Base-by-base conservation (phyloP, 2,113 vertebrate genomes). In the Paradoxurus hermaphroditus region DNA sequence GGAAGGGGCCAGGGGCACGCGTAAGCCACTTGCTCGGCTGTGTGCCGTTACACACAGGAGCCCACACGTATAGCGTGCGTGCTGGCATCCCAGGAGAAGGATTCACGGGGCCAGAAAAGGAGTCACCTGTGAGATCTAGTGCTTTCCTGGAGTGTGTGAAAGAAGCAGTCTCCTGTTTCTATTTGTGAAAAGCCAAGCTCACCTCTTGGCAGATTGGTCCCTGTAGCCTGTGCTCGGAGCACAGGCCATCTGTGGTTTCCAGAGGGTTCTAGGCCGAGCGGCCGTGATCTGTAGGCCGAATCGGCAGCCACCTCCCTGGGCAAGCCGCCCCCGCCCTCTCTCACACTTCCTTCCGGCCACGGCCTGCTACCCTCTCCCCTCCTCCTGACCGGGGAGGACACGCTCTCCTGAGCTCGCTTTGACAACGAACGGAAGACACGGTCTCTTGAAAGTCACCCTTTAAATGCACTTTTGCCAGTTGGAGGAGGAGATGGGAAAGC, bases 381-480 rank as follows among this genome's bases (percentile, higher is more conserved):
- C n/a, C 27, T 88, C 75, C 15, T 41, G 18, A 39, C 36, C 56
- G 16, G 25, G 34, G 25, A 70, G 29, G 41, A 68, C 31, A 41
- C 18, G 36, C 29, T 87, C n/a, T 83, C 21, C 68, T 82, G 89
- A 53, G 68, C 39, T 77, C 49, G 70, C 82, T 67, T 46, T 81
- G 41, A 94, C 53, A 65, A 23, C 2, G 44, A 86, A 88, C 41
- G 11, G 31, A 31, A 0, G 39, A 63, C 15, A 46, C 68, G 34
- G 21, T n/a, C 34, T 72, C 83, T 89, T 53, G 14, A 88, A 39
- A 3, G 44, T 63, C 25, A 9, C 7, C 7, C 21, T 90, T 65
- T n/a, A 68, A 72, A 65, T 34, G 21, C 14, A 2, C 29, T 36
- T 87, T 78, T 62, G 44, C 8, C 41, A 39, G 16, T 1, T 25